These are phyloP conservation scores for Gymnocephalus cernua DNA, from an alignment of 2,113 vertebrate species.

Conservation along the genomic window DNA sequence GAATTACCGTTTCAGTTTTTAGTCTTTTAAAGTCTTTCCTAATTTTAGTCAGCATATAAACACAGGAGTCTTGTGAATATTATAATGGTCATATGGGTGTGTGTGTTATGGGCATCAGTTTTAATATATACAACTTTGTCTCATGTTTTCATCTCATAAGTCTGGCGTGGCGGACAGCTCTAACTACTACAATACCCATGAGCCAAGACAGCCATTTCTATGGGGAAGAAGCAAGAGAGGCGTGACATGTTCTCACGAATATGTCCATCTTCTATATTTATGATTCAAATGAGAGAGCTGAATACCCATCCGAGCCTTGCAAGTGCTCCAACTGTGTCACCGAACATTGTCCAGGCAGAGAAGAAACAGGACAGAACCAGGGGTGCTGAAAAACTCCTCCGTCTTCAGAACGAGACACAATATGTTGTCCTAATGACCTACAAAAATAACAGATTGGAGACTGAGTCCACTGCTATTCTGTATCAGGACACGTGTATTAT, in stretches of 20 bases:
- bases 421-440: neutral
- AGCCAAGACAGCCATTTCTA: neutral
- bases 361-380: neutral
- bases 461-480: neutral
- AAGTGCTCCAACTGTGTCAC: neutral
- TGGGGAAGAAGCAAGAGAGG: neutral
- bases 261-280: neutral
- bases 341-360: neutral
- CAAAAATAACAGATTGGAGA: neutral
- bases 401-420: too few relatives aligned
- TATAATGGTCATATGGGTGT: neutral
- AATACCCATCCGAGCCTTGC: neutral
- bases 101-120: neutral
- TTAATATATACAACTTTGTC: neutral
- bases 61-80: neutral
- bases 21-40: neutral
- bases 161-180: neutral
- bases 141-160: neutral
- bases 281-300: neutral
- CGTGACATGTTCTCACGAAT: neutral
- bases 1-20: neutral
- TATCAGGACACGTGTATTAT: neutral
- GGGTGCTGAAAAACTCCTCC: neutral
- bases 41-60: neutral
- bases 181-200: neutral